Percentiles rank a stretch among this genome's conserved stretches.
Evolutionary conservation across 1,140 invertebrate genomes (phyloP).

Genomic region (Stenopsyche tienmushanensis): DNA sequence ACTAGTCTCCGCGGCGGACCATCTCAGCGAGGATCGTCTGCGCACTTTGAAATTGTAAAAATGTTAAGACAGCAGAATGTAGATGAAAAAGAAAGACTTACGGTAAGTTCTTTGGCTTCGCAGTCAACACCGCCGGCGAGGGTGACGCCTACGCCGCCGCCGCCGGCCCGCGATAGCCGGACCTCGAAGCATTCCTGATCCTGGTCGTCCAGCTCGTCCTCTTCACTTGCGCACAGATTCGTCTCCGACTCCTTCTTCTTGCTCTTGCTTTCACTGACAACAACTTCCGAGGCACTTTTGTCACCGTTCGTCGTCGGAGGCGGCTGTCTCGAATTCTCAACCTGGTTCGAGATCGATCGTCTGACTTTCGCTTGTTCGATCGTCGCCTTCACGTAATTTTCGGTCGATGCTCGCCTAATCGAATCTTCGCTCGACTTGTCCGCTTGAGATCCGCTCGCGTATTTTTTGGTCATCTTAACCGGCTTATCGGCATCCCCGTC

Average conservation of each 20-base stretch:
- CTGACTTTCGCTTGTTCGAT: slow-evolving; percentile 13
- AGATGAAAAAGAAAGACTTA: slow-evolving; percentile 52
- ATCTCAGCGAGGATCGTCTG: too few relatives aligned
- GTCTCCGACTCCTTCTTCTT: not conserved
- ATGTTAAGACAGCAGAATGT: too few relatives aligned
- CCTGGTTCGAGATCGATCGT: not conserved
- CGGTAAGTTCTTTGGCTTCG: slow-evolving; percentile 88
- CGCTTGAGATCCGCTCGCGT: slow-evolving; percentile 21
- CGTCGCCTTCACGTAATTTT: slow-evolving; percentile 18
- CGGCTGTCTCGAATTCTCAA: slow-evolving; percentile 9
- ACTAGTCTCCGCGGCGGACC: too few relatives aligned
- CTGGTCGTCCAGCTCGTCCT: slow-evolving; percentile 43
- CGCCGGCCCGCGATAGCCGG: slow-evolving; percentile 53
- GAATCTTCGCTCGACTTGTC: slow-evolving; percentile 15
- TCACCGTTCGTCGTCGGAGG: not conserved
- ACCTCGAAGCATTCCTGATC: slow-evolving; percentile 41
- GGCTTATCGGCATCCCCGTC: slow-evolving; percentile 49
- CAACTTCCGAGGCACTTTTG: not conserved
- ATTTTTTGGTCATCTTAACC: slow-evolving; percentile 50
- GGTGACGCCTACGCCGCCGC: slow-evolving; percentile 81
- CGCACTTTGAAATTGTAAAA: too few relatives aligned
- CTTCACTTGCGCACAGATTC: not conserved
- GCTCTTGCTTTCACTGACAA: not conserved
- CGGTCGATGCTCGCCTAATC: slow-evolving; percentile 1
- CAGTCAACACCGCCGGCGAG: slow-evolving; percentile 85